Percentiles rank a stretch among this genome's conserved stretches.
Evolutionary conservation across 1,140 invertebrate species (phyloP).

Genomic region (Drosophila watanabei): DNA sequence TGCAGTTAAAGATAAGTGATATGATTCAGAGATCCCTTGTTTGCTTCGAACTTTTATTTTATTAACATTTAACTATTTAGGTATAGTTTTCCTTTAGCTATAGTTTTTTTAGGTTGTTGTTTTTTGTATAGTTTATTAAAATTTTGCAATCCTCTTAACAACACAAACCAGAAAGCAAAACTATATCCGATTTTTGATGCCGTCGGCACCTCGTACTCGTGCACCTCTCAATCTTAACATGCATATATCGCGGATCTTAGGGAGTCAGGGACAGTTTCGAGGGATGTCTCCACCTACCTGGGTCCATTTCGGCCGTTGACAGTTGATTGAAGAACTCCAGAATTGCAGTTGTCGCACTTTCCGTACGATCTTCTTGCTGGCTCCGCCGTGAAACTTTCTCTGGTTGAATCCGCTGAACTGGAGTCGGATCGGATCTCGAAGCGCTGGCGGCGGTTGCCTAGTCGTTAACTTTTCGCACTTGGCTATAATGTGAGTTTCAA

Average conservation of each 20-base stretch:
- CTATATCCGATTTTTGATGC: slow-evolving; percentile 10
- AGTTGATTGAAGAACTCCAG: slow-evolving; percentile 73
- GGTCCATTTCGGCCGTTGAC: slow-evolving; percentile 68
- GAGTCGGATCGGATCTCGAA: background rate
- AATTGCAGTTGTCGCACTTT: slow-evolving; percentile 54
- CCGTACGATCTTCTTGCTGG: slow-evolving; percentile 16
- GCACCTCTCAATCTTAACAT: background rate
- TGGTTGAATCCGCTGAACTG: slow-evolving; percentile 12
- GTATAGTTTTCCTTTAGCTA: background rate
- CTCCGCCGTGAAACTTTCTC: slow-evolving; percentile 56
- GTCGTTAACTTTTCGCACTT: slow-evolving; percentile 79
- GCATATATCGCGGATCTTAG: too few species aligned
- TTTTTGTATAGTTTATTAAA: background rate
- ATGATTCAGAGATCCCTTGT: background rate
- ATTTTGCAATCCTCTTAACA: background rate
- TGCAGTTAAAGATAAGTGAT: too few species aligned
- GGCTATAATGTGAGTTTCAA: slow-evolving; percentile 80
- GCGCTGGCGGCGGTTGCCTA: slow-evolving; percentile 20
- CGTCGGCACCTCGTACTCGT: slow-evolving; percentile 35
- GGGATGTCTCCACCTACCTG: slow-evolving; percentile 48
- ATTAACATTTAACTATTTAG: background rate
- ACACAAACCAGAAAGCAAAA: background rate
- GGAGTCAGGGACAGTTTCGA: background rate
- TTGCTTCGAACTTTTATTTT: background rate
- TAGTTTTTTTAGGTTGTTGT: background rate